Evolutionary conservation across 2,888 invertebrate species (phyloP).

Genomic region (Tenthredo amoena): DNA sequence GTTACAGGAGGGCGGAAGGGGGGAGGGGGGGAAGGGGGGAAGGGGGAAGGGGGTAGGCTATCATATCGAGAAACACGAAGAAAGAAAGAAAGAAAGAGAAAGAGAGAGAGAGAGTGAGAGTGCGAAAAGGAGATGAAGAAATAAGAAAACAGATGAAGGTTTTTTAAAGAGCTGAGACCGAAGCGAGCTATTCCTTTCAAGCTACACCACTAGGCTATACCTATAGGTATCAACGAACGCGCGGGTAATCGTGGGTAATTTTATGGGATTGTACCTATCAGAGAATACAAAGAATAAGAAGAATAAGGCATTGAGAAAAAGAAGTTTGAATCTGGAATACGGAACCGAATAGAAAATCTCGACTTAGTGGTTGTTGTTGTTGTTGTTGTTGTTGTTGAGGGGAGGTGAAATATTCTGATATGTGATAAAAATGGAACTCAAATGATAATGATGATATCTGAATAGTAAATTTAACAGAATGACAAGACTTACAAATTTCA

Average conservation of each 20-base stretch:
- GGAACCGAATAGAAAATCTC: no score
- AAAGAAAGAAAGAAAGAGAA: not conserved
- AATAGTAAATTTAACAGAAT: not conserved
- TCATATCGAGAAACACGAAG: constrained; percentile 8
- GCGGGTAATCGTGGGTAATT: constrained; percentile 70
- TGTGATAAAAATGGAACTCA: not conserved
- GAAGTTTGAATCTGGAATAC: no score
- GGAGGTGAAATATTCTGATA: no score
- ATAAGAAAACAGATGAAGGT: constrained; percentile 2
- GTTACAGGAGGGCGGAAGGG: not conserved
- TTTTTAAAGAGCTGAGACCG: not conserved
- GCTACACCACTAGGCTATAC: constrained; percentile 60
- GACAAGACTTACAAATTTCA: not conserved
- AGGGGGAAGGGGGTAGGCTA: not conserved
- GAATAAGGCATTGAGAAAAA: not conserved
- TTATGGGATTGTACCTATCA: constrained; percentile 65
- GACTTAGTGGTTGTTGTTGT: no score
- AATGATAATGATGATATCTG: not conserved
- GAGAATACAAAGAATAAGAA: not conserved
- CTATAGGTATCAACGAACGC: not conserved
- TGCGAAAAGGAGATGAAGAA: not conserved
- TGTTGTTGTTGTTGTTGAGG: no score
- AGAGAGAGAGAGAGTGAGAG: not conserved
- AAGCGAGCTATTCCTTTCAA: not conserved
- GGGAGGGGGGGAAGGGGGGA: not conserved